Conservation (phyloP, 2,888 invertebrate species). For the Microctonus hyperodae region DNA sequence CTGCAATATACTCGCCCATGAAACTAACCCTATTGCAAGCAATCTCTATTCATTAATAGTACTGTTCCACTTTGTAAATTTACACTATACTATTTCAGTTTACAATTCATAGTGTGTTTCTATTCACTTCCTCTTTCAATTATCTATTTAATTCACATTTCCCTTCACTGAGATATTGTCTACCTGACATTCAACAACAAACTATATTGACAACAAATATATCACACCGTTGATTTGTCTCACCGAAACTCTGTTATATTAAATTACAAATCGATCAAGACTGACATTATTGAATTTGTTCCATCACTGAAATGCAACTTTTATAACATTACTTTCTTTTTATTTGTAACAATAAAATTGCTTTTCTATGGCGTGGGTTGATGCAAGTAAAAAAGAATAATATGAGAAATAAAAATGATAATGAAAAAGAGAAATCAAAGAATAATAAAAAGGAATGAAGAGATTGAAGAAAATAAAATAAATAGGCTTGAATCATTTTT, state of each 20-base stretch:
- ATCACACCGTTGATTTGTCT: not conserved
- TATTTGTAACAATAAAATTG: not conserved
- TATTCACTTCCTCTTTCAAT: not conserved
- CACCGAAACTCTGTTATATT: not conserved
- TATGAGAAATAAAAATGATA: not conserved
- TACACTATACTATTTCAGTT: no score
- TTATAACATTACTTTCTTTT: slow-evolving; percentile 2
- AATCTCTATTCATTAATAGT: not conserved
- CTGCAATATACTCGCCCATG: not conserved
- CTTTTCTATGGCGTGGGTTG: not conserved
- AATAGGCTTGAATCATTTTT: not conserved
- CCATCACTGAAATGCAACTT: not conserved
- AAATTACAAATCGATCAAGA: not conserved
- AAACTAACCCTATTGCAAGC: not conserved
- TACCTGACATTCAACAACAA: not conserved
- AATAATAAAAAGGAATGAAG: not conserved
- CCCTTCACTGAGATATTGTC: not conserved
- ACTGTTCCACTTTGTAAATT: no score
- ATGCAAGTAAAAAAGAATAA: not conserved
- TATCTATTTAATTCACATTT: not conserved
- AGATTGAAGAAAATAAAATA: not conserved
- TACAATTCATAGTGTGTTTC: no score
- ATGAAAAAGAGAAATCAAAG: not conserved
- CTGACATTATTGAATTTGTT: not conserved
- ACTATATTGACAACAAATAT: not conserved